These are phyloP conservation scores for Stercorarius parasiticus DNA, from an alignment of 2,113 vertebrate species.

Conservation along the genomic window DNA sequence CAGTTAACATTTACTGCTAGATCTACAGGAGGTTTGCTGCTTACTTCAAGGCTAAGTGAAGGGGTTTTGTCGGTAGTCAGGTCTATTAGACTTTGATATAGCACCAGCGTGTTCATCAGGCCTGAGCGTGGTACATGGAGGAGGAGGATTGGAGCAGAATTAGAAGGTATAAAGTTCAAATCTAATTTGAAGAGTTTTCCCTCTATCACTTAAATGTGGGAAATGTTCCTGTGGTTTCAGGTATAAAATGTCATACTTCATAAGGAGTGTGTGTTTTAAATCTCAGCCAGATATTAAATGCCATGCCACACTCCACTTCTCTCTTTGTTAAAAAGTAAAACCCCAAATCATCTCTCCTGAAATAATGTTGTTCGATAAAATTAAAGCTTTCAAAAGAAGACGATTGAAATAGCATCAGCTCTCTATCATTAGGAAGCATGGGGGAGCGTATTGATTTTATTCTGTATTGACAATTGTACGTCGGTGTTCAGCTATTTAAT, in stretches of 20 bases:
- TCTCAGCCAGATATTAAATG: slow-evolving; percentile 50
- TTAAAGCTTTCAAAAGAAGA: slow-evolving; percentile 21
- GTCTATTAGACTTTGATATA: slow-evolving; percentile 35
- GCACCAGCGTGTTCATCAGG: neutral
- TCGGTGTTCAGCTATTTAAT: neutral
- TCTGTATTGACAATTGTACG: neutral
- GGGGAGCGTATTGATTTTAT: neutral
- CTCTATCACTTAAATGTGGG: slow-evolving; percentile 32
- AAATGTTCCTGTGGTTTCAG: slow-evolving; percentile 42
- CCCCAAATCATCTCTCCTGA: slow-evolving; percentile 25
- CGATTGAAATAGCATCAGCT: neutral
- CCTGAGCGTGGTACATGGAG: neutral
- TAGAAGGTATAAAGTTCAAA: slow-evolving; percentile 47
- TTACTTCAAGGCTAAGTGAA: neutral
- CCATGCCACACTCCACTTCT: neutral
- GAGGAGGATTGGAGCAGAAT: slow-evolving; percentile 21
- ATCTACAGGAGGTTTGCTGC: slow-evolving; percentile 28
- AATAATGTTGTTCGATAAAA: slow-evolving; percentile 34
- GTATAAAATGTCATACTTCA: slow-evolving; percentile 52
- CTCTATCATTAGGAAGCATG: neutral
- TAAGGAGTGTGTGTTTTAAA: slow-evolving; percentile 40
- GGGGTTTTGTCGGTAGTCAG: slow-evolving; percentile 12
- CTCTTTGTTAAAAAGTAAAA: slow-evolving; percentile 52
- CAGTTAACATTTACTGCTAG: neutral
- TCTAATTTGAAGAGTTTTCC: slow-evolving; percentile 41